phyloP scores from a whole-genome alignment of 2,888 invertebrate genomes.

The Drosophila histrio region DNA sequence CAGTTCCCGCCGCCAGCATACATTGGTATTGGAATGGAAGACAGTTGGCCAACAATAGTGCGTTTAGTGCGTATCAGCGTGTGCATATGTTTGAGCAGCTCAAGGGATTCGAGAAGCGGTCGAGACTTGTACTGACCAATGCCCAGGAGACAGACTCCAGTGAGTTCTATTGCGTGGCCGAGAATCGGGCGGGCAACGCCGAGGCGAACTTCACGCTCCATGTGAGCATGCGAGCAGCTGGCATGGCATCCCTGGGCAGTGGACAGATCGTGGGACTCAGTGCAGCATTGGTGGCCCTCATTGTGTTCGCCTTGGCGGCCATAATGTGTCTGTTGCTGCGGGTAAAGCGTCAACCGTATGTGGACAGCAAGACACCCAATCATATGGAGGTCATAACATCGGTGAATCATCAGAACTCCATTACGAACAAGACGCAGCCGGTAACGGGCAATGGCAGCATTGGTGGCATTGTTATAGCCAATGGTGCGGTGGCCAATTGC shows the following conservation, averaged over 20 bases:
- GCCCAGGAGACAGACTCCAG: slow-evolving; percentile 93
- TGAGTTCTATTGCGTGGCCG: slow-evolving; percentile 95
- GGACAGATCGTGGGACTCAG: slow-evolving; percentile 94
- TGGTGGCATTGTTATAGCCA: slow-evolving; percentile 86
- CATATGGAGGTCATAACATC: slow-evolving; percentile 90
- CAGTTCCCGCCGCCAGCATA: slow-evolving; percentile 91
- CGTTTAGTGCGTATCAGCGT: slow-evolving; percentile 91
- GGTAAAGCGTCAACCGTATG: slow-evolving; percentile 89
- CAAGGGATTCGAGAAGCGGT: slow-evolving; percentile 88
- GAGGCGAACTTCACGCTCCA: slow-evolving; percentile 95
- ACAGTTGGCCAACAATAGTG: slow-evolving; percentile 90
- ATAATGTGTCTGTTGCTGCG: slow-evolving; percentile 90
- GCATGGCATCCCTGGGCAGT: slow-evolving; percentile 92
- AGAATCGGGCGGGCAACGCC: slow-evolving; percentile 94
- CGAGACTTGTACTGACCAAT: slow-evolving; percentile 91
- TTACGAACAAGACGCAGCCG: slow-evolving; percentile 85
- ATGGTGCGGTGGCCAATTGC: slow-evolving; percentile 85
- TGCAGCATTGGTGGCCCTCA: slow-evolving; percentile 91
- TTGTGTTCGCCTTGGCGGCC: slow-evolving; percentile 89
- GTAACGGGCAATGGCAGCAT: slow-evolving; percentile 84
- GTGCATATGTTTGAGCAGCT: slow-evolving; percentile 90
- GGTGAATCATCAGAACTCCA: slow-evolving; percentile 85
- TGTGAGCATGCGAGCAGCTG: slow-evolving; percentile 90
- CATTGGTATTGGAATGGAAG: slow-evolving; percentile 95
- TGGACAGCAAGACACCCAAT: slow-evolving; percentile 91